Conservation (phyloP, 2,888 invertebrate species). For the Lepeophtheirus nordmannii region DNA sequence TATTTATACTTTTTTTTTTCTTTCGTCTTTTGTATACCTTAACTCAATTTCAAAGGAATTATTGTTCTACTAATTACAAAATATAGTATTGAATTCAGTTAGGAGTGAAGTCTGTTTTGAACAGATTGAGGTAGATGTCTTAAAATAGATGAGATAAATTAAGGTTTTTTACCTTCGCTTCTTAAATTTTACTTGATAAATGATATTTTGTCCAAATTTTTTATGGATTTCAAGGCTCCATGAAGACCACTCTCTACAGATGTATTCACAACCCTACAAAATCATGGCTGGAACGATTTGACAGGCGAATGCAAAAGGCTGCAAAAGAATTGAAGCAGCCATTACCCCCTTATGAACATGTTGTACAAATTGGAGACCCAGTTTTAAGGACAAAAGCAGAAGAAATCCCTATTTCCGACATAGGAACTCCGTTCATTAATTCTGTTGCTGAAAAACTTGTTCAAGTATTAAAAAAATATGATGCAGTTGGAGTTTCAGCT, state of each 20-base stretch:
- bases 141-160: no score
- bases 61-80: no score
- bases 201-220: no score
- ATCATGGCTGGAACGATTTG: not conserved
- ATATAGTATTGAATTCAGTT: no score
- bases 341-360: conserved; percentile 1
- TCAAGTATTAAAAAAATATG: conserved; percentile 5
- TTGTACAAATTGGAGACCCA: conserved; percentile 16
- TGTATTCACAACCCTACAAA: not conserved
- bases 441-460: not conserved
- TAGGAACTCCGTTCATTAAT: not conserved
- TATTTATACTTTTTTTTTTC: no score
- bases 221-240: not conserved
- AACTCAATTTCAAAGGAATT: no score
- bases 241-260: not conserved
- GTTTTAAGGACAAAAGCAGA: not conserved
- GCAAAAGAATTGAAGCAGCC: not conserved
- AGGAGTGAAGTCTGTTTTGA: no score
- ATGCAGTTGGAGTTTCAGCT: conserved; percentile 17
- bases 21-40: no score
- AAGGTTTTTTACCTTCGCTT: no score
- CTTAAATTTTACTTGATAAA: no score
- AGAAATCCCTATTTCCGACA: not conserved
- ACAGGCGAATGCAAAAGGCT: not conserved
- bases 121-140: no score